Base-by-base conservation (phyloP, 2,113 vertebrate genomes). In the Leucoraja erinaceus region DNA sequence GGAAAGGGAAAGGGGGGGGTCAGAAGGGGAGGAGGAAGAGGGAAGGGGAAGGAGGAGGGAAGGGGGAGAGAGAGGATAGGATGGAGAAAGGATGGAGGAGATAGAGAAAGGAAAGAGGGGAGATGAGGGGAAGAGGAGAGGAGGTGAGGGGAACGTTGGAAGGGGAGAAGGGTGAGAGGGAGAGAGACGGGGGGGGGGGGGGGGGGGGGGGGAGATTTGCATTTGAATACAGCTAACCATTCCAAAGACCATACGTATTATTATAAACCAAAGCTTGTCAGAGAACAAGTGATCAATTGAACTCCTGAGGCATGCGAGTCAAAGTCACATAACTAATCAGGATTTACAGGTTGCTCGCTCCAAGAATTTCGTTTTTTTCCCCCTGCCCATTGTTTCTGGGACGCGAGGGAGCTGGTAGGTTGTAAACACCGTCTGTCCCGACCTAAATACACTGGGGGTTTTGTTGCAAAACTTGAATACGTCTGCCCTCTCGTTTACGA, bases 241-340 rank as follows among this genome's bases (percentile, higher is more conserved):
- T 76, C 63, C 90, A 94, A 83, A 94, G 92, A 95, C 93, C 94
- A 78, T 0, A 93, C 59, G 63, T 6, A 10, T 78, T 76, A 79
- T 76, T 74, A 70, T 25, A 25, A 33, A 18, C 9, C 56, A 59
- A 22, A 70, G 54, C 66, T 79, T 93, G 94, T 94, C 95, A 93
- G 16, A 47, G 93, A 81, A 94, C 88, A 92, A 16, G 10, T 74
- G 90, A 94, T 95, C 94, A n/a, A 2, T 81, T 38, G 94, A 93
- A 94, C 93, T 94, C 93, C 94, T 0, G 93, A 94, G 94, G 94
- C 92, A 72, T 7, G 74, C 38, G 93, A 94, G 93, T 54, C 93
- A 74, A 95, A 96, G 95, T 95, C 94, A 16, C 93, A 92, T 95
- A 96, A 95, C 94, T 95, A 93, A 94, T 93, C 81, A 28, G 81